These are phyloP conservation scores for Dinothrombium tinctorium DNA, from an alignment of 1,140 invertebrate genomes.

Conservation along the genomic window DNA sequence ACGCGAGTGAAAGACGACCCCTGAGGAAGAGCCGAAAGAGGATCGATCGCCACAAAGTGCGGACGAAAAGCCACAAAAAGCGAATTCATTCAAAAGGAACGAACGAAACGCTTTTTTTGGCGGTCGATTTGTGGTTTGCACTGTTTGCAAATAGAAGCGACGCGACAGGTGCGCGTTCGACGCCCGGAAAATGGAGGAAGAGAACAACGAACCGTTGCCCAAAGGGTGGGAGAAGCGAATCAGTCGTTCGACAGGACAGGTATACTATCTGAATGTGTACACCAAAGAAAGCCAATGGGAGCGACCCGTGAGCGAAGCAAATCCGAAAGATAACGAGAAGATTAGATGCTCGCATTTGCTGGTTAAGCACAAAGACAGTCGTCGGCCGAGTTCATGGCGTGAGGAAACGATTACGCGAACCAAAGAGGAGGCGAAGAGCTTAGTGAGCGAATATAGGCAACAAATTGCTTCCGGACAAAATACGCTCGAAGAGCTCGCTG, in stretches of 20 bases:
- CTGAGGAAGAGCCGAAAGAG: too few relatives aligned
- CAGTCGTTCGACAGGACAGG: conserved; percentile 61
- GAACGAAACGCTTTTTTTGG: too few relatives aligned
- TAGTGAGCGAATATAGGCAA: conserved; percentile 47
- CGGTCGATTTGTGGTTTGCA: too few relatives aligned
- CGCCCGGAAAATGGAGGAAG: too few relatives aligned
- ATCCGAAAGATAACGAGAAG: conserved; percentile 12
- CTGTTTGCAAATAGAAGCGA: too few relatives aligned
- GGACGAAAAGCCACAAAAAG: too few relatives aligned
- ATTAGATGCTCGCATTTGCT: conserved; percentile 42
- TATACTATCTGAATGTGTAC: conserved; percentile 83
- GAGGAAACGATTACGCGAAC: conserved; percentile 72
- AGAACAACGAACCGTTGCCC: too few relatives aligned
- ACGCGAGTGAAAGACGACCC: too few relatives aligned
- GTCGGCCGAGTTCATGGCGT: conserved; percentile 83
- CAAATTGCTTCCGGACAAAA: conserved; percentile 52
- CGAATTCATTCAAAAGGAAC: too few relatives aligned
- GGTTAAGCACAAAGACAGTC: conserved; percentile 80
- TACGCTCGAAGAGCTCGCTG: conserved; percentile 63
- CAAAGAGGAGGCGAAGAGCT: conserved; percentile 76
- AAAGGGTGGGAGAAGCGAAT: conserved; percentile 74
- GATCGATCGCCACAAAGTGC: too few relatives aligned
- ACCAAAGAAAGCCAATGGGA: conserved; percentile 98
- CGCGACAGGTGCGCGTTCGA: too few relatives aligned
- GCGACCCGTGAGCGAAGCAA: conserved; percentile 31